Conservation (phyloP, 2,113 vertebrate genomes). For the Pelvicachromis taeniatus region DNA sequence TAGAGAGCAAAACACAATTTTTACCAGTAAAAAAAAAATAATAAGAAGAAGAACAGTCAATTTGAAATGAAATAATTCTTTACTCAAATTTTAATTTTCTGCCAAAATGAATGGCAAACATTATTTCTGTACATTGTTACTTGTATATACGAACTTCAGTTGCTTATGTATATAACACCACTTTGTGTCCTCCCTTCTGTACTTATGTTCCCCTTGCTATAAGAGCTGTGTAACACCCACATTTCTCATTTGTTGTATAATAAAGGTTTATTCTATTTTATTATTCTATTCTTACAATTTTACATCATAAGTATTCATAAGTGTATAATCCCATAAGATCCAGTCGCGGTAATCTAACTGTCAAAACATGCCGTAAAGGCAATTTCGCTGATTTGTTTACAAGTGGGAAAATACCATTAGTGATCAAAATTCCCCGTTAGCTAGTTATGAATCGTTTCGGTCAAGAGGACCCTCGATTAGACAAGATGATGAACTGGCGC, state of each 20-base stretch:
- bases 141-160: too few species aligned
- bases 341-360: background rate
- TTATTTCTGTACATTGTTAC: too few species aligned
- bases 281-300: background rate
- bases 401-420: slow-evolving; percentile 18
- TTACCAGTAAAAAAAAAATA: too few species aligned
- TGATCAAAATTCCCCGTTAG: background rate
- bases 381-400: slow-evolving; percentile 25
- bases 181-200: too few species aligned
- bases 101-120: background rate
- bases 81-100: background rate
- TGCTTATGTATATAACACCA: too few species aligned
- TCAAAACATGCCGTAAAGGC: background rate
- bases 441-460: background rate
- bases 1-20: too few species aligned
- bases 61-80: background rate
- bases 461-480: background rate
- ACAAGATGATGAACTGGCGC: background rate
- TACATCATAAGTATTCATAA: background rate
- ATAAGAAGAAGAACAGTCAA: too few species aligned
- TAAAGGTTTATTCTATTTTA: too few species aligned
- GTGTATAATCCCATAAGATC: background rate
- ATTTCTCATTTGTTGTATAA: too few species aligned
- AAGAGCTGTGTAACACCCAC: too few species aligned
- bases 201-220: too few species aligned